Evolutionary conservation across 2,113 vertebrate species (phyloP), one percentile per base, ranked within the genome.

Genomic region (Bambusicola thoracicus): DNA sequence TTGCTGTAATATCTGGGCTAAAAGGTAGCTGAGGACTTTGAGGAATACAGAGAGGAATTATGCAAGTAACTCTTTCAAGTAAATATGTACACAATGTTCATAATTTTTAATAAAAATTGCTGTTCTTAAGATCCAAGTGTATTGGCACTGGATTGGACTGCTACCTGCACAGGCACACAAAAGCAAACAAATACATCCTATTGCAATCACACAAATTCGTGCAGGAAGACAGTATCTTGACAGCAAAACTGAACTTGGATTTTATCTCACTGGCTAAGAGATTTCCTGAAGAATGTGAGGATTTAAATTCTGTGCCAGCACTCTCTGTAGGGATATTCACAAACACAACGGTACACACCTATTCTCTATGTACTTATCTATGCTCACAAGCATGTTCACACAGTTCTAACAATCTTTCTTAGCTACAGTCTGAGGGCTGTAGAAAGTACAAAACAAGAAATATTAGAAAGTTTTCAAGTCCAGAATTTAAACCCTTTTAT

Each of bases 161-260:
- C 4, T n/a, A 22, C 5, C 6, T 75, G 13, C 5, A 27, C 4
- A 41, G 13, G 18, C n/a, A 36, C 3, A 62, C 1, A 1, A 10
- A 75, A 4, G 2, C 7, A 3, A 8, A 66, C 3, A 84, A 22
- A 29, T 63, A 34, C 4, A 16, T 17, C 10, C 4, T 36, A 82
- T 38, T 12, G 24, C 1, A 41, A 5, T 6, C 14, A 44, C 15
- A 56, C 1, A 59, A 38, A 41, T 46, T 32, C 27, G 30, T 77
- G 17, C 15, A 46, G 38, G 6, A 58, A 73, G 27, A 13, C 1
- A 46, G 2, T 19, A 11, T 41, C 32, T 36, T 40, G 6, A 19
- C 32, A 16, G 40, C 68, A 59, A 63, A 55, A 19, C 4, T 1
- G 1, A 69, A 8, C 1, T 19, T 81, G 19, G 16, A 75, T 6